Evolutionary conservation across 2,113 vertebrate species (phyloP).

Genomic region (Raja brachyura): DNA sequence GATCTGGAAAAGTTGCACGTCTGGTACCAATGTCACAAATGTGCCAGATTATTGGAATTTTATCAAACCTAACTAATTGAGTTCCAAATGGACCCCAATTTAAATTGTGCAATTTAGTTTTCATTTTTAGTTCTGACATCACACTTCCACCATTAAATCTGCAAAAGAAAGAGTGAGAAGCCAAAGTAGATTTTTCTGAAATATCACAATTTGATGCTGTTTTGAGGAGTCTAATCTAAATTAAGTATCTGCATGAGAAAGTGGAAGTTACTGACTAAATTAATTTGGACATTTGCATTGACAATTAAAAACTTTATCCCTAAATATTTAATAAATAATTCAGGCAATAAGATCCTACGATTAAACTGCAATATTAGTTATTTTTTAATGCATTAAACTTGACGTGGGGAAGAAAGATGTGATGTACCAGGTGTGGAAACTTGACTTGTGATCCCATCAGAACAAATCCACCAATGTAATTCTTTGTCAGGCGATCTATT

Average conservation of each 20-base stretch:
- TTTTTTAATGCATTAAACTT: neutral
- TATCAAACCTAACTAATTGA: neutral
- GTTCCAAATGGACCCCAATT: neutral
- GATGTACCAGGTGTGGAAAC: neutral
- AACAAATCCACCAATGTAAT: neutral
- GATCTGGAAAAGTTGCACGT: too few species aligned
- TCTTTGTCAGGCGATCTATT: neutral
- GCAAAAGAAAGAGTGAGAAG: neutral
- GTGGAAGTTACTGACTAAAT: neutral
- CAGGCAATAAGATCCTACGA: neutral
- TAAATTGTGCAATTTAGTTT: neutral
- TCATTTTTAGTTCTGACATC: neutral
- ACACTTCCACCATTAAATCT: neutral
- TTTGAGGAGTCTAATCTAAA: neutral
- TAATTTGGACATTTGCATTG: neutral
- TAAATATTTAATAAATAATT: neutral
- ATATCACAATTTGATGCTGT: neutral
- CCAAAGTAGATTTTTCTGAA: neutral
- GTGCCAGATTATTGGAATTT: neutral
- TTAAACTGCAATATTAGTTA: neutral
- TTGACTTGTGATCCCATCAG: neutral
- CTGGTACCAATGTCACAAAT: too few species aligned
- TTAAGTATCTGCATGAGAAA: neutral
- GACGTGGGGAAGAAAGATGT: neutral
- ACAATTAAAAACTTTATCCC: neutral